Evolutionary conservation across 1,140 invertebrate genomes (phyloP), one percentile per base, ranked within the genome.

Genomic region (Medauroidea extradentata): DNA sequence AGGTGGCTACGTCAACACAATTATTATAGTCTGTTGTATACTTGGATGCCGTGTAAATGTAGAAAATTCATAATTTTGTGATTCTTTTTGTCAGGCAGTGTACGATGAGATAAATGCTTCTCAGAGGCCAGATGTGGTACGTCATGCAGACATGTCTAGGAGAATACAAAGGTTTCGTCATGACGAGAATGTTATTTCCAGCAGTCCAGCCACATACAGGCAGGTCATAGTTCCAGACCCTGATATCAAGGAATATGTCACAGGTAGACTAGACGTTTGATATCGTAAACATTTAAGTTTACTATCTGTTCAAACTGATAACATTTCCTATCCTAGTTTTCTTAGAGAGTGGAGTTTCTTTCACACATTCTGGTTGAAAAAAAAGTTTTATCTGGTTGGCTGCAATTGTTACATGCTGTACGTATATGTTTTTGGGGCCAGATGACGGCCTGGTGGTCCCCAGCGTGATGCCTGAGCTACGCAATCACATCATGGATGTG

Each of bases 181-280:
- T 75, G 90, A 94, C 78, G 89, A 95, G 76, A 94, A 93, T 79
- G 81, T 94, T 24, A 79, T 94, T 56, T 81, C 82, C 63, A 79
- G 83, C 8, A 78, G 81, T 60, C 84, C 85, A 14, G 79, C 82
- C 21, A 79, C 81, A 25, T 80, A 85, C 63, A 80, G 85, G 61
- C 87, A 90, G 72, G 90, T 94, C 62, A 76, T 78, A 61, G 82
- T 90, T 46, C 86, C 90, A 38, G 78, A 79, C 63, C 75, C 80
- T 58, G 79, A 77, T 60, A 66, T 74, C 24, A 79, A 79, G 63
- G 86, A 90, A 73, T 93, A 89, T 78, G 86, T 89, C 27, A 93
- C 90, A 41, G 80, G 80, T 81, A 67, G 49, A 25, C 11, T n/a
- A n/a, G n/a, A n/a, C n/a, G n/a, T n/a, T n/a, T n/a, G n/a, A n/a